A percentile compares a stretch with the other conserved stretches of the same genome.
phyloP scores from a whole-genome alignment of 37 sponge, comb jelly and placozoan species.

The Cliona cf. orientalis region DNA sequence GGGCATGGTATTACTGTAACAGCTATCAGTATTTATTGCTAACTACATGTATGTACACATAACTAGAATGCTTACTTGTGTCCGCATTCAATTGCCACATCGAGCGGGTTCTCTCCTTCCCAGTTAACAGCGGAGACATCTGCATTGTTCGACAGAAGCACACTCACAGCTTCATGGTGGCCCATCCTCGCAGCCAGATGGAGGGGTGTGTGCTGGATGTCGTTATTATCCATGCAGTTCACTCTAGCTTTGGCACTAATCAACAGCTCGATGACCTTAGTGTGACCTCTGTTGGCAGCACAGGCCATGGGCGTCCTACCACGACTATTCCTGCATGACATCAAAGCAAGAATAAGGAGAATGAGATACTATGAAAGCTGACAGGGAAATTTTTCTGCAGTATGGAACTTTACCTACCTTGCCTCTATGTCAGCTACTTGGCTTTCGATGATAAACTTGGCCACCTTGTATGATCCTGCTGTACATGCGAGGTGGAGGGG shows the following conservation, averaged over 20 bases:
- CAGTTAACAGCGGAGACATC: too few species aligned
- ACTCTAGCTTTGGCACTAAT: constrained; percentile 71
- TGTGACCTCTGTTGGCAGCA: constrained; percentile 70
- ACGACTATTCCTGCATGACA: constrained; percentile 64
- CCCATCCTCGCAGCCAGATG: constrained; percentile 82
- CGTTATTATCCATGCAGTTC: constrained; percentile 66
- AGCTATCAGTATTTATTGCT: too few species aligned
- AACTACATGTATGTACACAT: too few species aligned
- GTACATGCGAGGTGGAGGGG: constrained; percentile 67
- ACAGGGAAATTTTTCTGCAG: too few species aligned
- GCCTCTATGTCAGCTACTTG: constrained; percentile 70
- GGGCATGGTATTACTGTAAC: too few species aligned
- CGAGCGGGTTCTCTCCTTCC: constrained; percentile 74
- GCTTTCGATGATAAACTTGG: constrained; percentile 52
- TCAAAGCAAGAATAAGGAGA: background rate
- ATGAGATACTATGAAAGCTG: too few species aligned
- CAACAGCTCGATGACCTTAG: constrained; percentile 48
- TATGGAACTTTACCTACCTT: constrained; percentile 62
- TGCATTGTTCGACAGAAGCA: constrained; percentile 75
- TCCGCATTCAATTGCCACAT: constrained; percentile 91
- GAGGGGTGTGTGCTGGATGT: constrained; percentile 74
- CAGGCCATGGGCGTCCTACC: constrained; percentile 86
- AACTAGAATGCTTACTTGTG: constrained; percentile 50
- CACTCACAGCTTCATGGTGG: constrained; percentile 48
- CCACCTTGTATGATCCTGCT: constrained; percentile 64